phyloP scores from a whole-genome alignment of 2,797 vertebrate genomes.

The Acrossocheilus wenchowensis region DNA sequence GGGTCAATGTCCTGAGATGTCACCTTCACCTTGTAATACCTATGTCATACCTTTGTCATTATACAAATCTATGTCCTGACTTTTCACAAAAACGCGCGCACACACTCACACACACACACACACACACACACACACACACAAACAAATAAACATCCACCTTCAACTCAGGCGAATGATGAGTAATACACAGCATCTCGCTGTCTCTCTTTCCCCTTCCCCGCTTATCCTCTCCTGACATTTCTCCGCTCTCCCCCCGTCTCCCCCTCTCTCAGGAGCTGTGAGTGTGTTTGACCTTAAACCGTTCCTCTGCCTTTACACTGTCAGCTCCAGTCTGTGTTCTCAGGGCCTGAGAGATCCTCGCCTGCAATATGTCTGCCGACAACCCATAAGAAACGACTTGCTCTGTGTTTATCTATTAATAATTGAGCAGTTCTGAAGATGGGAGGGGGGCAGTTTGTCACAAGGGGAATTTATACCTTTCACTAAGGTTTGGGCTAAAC shows the following conservation, averaged over 20 bases:
- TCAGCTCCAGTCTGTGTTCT: constrained; percentile 69
- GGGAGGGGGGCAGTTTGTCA: constrained; percentile 62
- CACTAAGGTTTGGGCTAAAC: constrained; percentile 71
- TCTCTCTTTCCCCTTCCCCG: constrained; percentile 53
- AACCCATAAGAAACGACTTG: constrained; percentile 72
- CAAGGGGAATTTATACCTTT: constrained; percentile 66
- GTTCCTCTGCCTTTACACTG: constrained; percentile 74
- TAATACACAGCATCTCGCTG: constrained; percentile 69
- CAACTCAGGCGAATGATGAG: constrained; percentile 73
- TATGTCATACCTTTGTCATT: too few relatives aligned
- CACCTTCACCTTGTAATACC: too few relatives aligned
- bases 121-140: not conserved
- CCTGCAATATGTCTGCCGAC: constrained; percentile 74
- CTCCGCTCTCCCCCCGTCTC: constrained; percentile 40
- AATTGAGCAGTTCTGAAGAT: constrained; percentile 79
- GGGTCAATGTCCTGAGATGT: too few relatives aligned
- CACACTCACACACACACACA: too few relatives aligned
- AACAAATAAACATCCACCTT: constrained; percentile 51
- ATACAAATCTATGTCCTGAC: too few relatives aligned
- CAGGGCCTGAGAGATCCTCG: constrained; percentile 70
- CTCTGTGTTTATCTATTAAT: constrained; percentile 81
- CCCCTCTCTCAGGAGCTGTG: constrained; percentile 52
- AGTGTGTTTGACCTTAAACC: constrained; percentile 78
- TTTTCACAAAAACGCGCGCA: too few relatives aligned
- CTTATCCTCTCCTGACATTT: constrained; percentile 65